Base-by-base conservation (phyloP, 2,888 invertebrate species). In the Villa cingulata region DNA sequence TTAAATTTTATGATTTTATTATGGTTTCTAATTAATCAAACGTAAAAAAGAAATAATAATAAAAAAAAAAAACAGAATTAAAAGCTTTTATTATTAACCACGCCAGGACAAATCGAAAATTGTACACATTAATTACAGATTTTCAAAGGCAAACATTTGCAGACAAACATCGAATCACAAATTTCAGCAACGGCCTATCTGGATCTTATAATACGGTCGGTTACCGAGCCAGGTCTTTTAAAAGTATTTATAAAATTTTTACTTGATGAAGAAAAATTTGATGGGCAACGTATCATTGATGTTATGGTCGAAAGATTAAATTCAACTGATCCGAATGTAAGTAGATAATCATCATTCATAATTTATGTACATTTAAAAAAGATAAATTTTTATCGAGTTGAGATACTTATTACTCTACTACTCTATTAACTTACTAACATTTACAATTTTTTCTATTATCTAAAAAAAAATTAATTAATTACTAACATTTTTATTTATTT, bases 151-250 rank as follows among this genome's bases (percentile, higher is more conserved):
- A 69, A 69, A 68, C 65, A 70, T 70, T 78, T 80, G 68, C 79
- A 91, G 89, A 86, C 79, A 68, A 84, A 87, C 51, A 76, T 83
- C 56, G 83, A 85, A 55, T 94, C 96, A 67, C 83, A 94, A 63
- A 81, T 91, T 49, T 86, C 94, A 43, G 89, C 94, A 12, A 92
- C 88, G 62, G 88, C 89, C 9, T 96, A 96, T 70, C 77, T 95
- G 53, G 94, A 96, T 70, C 73, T 97, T 55, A 82, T 91, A 58
- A 68, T 97, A 53, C 78, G 95, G 42, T 86, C 88, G 44, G 84
- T 90, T 15, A 86, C 88, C 0, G 83, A 88, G 56, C 83, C 88
- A 0, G 86, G 88, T 0, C 72, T 97, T 45, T 71, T 95, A 55
- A 75, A 83, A 55, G 80, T 86, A 1, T 80, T 94, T 58, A 75